These are phyloP conservation scores for Callocephalon fimbriatum DNA, from an alignment of 2,113 vertebrate genomes.

Conservation along the genomic window DNA sequence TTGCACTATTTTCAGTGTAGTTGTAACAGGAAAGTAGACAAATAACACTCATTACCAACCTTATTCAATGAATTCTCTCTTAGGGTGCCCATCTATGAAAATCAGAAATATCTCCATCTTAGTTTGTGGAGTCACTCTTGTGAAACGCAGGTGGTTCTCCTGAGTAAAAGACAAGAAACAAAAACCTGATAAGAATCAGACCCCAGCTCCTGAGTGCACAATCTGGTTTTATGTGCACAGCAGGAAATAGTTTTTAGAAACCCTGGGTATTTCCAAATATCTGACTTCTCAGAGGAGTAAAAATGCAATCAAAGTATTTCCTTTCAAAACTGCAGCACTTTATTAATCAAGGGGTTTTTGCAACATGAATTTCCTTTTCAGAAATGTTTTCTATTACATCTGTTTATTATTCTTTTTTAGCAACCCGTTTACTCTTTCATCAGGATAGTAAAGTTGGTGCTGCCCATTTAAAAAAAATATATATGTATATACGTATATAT, in stretches of 20 bases:
- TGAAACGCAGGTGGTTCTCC: background rate
- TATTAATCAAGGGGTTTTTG: conserved; percentile 59
- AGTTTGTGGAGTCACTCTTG: background rate
- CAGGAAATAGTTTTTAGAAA: conserved; percentile 62
- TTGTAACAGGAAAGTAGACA: background rate
- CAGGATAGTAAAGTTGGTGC: conserved; percentile 38
- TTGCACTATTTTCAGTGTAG: background rate
- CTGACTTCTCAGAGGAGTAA: conserved; percentile 67
- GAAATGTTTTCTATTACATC: conserved; percentile 66
- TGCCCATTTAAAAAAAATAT: conserved; percentile 34
- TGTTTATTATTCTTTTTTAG: conserved; percentile 37
- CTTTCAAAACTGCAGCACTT: conserved; percentile 71
- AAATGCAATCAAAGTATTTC: conserved; percentile 74
- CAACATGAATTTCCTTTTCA: conserved; percentile 53
- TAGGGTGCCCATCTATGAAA: background rate
- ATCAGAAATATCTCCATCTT: background rate
- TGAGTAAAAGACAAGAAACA: background rate
- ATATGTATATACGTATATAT: background rate
- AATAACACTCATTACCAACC: background rate
- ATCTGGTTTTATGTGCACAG: conserved; percentile 6
- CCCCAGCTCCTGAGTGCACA: background rate
- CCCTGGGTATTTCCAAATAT: conserved; percentile 71
- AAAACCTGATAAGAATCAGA: background rate
- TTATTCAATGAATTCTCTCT: background rate
- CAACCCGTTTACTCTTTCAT: conserved; percentile 62